Evolutionary conservation across 1,140 invertebrate species (phyloP).

Genomic region (Drosophila lacteicornis): DNA sequence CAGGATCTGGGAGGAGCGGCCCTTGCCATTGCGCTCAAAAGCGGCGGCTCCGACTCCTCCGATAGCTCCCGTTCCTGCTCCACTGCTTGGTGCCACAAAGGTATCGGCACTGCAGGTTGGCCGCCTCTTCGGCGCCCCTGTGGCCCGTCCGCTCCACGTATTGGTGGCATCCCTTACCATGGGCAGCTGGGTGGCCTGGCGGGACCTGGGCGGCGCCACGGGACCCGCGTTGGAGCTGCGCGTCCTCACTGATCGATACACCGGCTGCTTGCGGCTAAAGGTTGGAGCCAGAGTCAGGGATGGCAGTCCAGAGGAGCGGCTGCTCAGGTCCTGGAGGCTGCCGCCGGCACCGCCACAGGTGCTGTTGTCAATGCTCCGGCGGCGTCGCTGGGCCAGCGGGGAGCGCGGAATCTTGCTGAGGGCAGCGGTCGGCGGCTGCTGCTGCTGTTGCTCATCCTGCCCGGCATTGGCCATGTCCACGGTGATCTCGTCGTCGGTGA

Average conservation of each 20-base stretch:
- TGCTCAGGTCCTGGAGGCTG: slow-evolving; percentile 72
- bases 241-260: slow-evolving; percentile 80
- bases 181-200: slow-evolving; percentile 82
- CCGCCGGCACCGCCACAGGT: slow-evolving; percentile 63
- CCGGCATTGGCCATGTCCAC: slow-evolving; percentile 88
- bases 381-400: slow-evolving; percentile 67
- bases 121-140: slow-evolving; percentile 84
- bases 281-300: slow-evolving; percentile 5
- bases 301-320: slow-evolving; percentile 51
- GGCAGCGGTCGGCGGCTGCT: slow-evolving; percentile 83
- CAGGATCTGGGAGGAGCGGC: slow-evolving; percentile 88
- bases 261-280: slow-evolving; percentile 69
- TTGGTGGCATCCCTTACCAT: slow-evolving; percentile 86
- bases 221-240: slow-evolving; percentile 1
- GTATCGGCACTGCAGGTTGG: slow-evolving; percentile 89
- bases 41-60: slow-evolving; percentile 39
- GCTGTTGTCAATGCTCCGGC: slow-evolving; percentile 76
- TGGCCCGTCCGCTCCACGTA: slow-evolving; percentile 89
- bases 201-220: slow-evolving; percentile 23
- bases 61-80: neutral
- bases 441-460: slow-evolving; percentile 87
- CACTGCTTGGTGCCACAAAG: slow-evolving; percentile 86
- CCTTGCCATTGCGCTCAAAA: slow-evolving; percentile 88
- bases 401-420: slow-evolving; percentile 78
- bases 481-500: slow-evolving; percentile 86